Percentiles rank a stretch among this genome's conserved stretches.
Conservation (phyloP, 92 coral and sea anemone species). For the Desmophyllum pertusum region DNA sequence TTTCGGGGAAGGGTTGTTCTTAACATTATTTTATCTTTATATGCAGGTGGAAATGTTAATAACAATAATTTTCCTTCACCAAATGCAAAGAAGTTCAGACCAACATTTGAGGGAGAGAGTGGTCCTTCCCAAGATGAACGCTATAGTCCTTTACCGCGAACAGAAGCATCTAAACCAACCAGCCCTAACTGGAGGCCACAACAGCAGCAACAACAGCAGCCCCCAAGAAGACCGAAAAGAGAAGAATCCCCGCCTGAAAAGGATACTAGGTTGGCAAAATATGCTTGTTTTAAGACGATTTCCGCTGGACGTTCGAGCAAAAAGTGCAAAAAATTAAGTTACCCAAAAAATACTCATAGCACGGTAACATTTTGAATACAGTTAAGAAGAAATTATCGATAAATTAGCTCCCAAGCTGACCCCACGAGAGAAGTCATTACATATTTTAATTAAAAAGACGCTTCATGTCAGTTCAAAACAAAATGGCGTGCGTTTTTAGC, state of each 20-base stretch:
- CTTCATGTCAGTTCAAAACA: no score
- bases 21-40: not conserved
- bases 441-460: no score
- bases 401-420: no score
- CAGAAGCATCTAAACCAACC: constrained; percentile 12
- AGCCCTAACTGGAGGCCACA: constrained; percentile 13
- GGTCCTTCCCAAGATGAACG: constrained; percentile 33
- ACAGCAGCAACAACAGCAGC: constrained; percentile 23
- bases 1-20: no score
- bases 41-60: constrained; percentile 61
- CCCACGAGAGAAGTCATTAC: no score
- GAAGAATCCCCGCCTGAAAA: constrained; percentile 27
- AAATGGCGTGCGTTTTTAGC: no score
- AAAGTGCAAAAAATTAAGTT: no score
- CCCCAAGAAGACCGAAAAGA: not conserved
- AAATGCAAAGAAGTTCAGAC: constrained; percentile 69
- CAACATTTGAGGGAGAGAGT: constrained; percentile 59
- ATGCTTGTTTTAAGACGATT: no score
- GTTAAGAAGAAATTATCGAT: no score
- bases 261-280: constrained; percentile 30
- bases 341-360: no score
- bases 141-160: not conserved
- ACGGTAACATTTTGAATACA: no score
- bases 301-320: no score
- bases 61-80: constrained; percentile 40